Conservation (phyloP, 1,140 invertebrate species). For the Sycobia sp. region DNA sequence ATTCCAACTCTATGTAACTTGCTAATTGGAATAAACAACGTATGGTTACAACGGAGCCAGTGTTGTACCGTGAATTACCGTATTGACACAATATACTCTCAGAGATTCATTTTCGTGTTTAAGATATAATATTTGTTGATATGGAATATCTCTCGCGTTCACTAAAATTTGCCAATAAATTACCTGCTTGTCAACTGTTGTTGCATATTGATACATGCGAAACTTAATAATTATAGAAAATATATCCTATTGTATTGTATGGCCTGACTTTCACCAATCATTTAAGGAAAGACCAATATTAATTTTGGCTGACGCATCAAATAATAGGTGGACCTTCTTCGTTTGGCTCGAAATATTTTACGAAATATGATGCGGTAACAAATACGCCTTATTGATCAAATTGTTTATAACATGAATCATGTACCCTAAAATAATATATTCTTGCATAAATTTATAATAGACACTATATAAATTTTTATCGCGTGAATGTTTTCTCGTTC, state of each 20-base stretch:
- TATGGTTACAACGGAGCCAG: background rate
- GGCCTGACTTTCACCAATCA: background rate
- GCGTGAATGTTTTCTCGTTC: background rate
- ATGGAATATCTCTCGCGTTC: too few relatives aligned
- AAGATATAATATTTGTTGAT: too few relatives aligned
- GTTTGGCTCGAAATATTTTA: background rate
- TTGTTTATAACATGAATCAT: background rate
- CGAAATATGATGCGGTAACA: background rate
- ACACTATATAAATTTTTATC: too few relatives aligned
- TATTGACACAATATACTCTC: background rate
- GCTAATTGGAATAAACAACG: constrained; percentile 12
- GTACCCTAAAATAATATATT: background rate
- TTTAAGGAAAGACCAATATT: background rate
- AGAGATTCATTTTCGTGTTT: background rate
- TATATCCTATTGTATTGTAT: background rate
- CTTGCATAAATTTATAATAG: background rate
- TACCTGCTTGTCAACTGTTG: too few relatives aligned
- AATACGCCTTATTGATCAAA: background rate
- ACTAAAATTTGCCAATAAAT: too few relatives aligned
- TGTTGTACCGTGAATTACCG: background rate
- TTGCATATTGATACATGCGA: constrained; percentile 12
- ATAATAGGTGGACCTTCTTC: background rate
- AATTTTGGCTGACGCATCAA: background rate
- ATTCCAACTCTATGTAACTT: constrained; percentile 3
- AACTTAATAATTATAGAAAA: constrained; percentile 13